phyloP scores from a whole-genome alignment of 2,797 vertebrate genomes.

The Ctenochaetus hawaiiensis region DNA sequence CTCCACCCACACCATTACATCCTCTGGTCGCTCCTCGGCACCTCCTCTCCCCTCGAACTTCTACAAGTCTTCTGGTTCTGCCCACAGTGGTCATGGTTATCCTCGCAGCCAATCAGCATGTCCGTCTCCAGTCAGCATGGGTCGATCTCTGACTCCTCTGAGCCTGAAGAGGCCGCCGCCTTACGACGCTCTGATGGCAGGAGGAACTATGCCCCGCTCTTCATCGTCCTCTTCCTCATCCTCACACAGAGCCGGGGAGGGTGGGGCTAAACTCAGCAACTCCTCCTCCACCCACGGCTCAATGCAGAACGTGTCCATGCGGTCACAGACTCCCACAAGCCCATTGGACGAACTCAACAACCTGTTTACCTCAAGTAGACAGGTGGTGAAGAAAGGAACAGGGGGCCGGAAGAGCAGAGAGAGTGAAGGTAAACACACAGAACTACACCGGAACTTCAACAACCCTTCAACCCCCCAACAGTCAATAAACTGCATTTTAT shows the following conservation, averaged over 20 bases:
- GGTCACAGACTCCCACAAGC: slow-evolving; percentile 94
- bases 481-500: too few relatives aligned
- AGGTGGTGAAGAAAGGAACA: slow-evolving; percentile 90
- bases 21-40: slow-evolving; percentile 91
- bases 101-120: slow-evolving; percentile 96
- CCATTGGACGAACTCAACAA: slow-evolving; percentile 93
- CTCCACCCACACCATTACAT: slow-evolving; percentile 86
- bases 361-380: slow-evolving; percentile 90
- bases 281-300: slow-evolving; percentile 84
- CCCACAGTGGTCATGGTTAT: slow-evolving; percentile 92
- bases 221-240: slow-evolving; percentile 88
- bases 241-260: slow-evolving; percentile 86
- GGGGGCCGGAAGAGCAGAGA: slow-evolving; percentile 90
- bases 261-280: slow-evolving; percentile 86
- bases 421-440: slow-evolving; percentile 85
- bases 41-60: slow-evolving; percentile 92
- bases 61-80: slow-evolving; percentile 90
- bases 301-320: slow-evolving; percentile 87
- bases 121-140: slow-evolving; percentile 95
- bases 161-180: slow-evolving; percentile 95
- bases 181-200: slow-evolving; percentile 88
- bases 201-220: slow-evolving; percentile 88
- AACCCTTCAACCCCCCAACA: background rate
- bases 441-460: background rate
- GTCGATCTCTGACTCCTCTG: slow-evolving; percentile 92